phyloP scores from a whole-genome alignment of 2,797 vertebrate genomes.

The Delichon dasypus region DNA sequence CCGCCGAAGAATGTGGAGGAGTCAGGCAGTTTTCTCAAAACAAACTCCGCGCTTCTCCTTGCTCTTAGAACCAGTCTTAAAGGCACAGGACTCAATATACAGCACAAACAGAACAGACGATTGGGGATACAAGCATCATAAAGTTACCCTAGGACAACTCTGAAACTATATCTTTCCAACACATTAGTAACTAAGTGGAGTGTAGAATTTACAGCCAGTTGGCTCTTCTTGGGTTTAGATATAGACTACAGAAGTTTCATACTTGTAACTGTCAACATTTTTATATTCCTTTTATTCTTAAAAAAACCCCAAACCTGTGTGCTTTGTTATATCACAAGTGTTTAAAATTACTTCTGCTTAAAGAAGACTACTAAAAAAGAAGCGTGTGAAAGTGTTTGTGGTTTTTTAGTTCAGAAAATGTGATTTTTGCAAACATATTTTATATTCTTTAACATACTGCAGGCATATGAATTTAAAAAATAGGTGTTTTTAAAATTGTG shows the following conservation, averaged over 20 bases:
- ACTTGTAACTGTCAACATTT: not conserved
- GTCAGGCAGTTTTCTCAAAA: too few species aligned
- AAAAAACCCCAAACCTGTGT: too few species aligned
- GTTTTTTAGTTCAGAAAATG: not conserved
- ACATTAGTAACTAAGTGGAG: not conserved
- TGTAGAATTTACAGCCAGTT: not conserved
- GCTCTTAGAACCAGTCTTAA: too few species aligned
- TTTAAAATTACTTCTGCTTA: not conserved
- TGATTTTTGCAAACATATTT: not conserved
- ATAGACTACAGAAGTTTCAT: not conserved
- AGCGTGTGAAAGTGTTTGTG: not conserved
- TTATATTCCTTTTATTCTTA: not conserved
- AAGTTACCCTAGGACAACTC: too few species aligned
- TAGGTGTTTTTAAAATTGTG: rapidly evolving
- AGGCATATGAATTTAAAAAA: not conserved
- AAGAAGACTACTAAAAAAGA: not conserved
- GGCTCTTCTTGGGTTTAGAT: not conserved
- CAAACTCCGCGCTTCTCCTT: too few species aligned
- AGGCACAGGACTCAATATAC: too few species aligned
- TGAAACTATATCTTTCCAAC: not conserved
- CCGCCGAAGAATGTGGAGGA: too few species aligned
- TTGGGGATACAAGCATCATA: too few species aligned
- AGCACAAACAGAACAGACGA: too few species aligned
- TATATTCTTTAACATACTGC: not conserved
- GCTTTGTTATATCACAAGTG: not conserved